Percentiles rank a stretch among this genome's conserved stretches.
These are phyloP conservation scores for Papilio glaucus DNA, from an alignment of 1,140 invertebrate species.

Conservation along the genomic window DNA sequence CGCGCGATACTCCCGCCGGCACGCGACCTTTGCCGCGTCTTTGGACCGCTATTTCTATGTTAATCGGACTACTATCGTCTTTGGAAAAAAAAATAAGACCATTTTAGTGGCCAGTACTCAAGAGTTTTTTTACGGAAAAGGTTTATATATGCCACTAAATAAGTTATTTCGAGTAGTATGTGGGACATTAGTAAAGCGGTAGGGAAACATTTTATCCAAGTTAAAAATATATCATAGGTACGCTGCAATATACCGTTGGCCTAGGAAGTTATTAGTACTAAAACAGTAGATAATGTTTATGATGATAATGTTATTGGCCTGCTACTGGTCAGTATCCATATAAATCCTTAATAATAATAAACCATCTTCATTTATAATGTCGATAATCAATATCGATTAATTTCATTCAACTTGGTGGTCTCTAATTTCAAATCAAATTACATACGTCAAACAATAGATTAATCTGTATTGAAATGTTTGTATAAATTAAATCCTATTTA, in stretches of 20 bases:
- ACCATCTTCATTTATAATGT: not conserved
- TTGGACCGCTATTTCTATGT: slow-evolving; percentile 28
- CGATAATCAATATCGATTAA: not conserved
- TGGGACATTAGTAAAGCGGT: too few species aligned
- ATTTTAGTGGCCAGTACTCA: slow-evolving; percentile 11
- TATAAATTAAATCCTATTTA: not conserved
- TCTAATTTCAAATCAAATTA: not conserved
- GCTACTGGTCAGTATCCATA: too few species aligned
- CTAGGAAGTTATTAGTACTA: too few species aligned
- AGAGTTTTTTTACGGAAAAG: not conserved
- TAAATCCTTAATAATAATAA: not conserved
- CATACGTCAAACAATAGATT: not conserved
- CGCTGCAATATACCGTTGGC: too few species aligned
- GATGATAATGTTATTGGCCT: too few species aligned
- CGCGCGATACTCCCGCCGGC: slow-evolving; percentile 47
- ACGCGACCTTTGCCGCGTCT: slow-evolving; percentile 4
- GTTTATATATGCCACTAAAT: not conserved
- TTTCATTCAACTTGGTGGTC: not conserved
- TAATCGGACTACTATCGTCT: slow-evolving; percentile 9
- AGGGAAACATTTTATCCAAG: too few species aligned
- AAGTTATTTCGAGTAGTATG: not conserved
- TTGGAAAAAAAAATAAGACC: slow-evolving; percentile 2
- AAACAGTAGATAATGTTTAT: too few species aligned
- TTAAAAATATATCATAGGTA: too few species aligned
- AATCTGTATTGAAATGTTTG: slow-evolving; percentile 18